These are phyloP conservation scores for Malthinus seriepunctatus DNA, from an alignment of 2,888 invertebrate genomes.

Conservation along the genomic window DNA sequence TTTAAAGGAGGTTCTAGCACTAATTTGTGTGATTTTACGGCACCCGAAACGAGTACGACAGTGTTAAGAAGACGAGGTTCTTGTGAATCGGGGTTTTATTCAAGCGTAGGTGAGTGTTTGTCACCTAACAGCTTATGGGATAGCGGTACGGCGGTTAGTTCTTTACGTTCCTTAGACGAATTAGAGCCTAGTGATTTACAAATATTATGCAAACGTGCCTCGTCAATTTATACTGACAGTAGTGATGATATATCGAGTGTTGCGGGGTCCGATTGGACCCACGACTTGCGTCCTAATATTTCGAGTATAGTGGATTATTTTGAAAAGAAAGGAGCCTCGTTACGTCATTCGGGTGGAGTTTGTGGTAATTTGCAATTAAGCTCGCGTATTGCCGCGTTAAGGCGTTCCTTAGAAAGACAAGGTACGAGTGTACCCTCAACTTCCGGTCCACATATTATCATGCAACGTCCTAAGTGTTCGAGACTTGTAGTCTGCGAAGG, in stretches of 20 bases:
- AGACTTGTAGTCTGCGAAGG: constrained; percentile 83
- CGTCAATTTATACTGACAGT: constrained; percentile 85
- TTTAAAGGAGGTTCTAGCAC: constrained; percentile 51
- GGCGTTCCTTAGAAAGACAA: constrained; percentile 48
- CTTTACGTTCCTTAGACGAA: constrained; percentile 64
- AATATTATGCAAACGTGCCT: constrained; percentile 67
- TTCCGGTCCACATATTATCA: constrained; percentile 23
- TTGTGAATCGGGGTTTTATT: constrained; percentile 89
- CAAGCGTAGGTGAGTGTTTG: constrained; percentile 70
- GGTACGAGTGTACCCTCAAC: constrained; percentile 30
- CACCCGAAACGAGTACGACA: constrained; percentile 35
- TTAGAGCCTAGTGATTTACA: constrained; percentile 62
- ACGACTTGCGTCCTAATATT: constrained; percentile 68
- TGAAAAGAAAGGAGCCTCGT: constrained; percentile 72
- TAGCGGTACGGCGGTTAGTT: constrained; percentile 62
- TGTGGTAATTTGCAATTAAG: constrained; percentile 49
- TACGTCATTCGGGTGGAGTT: constrained; percentile 57
- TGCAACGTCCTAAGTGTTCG: constrained; percentile 57
- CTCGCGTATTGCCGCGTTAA: constrained; percentile 49
- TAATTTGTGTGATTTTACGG: constrained; percentile 48
- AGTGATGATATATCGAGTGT: constrained; percentile 84
- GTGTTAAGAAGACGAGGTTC: constrained; percentile 74
- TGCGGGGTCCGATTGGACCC: constrained; percentile 75
- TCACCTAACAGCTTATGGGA: constrained; percentile 57
- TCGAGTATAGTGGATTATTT: constrained; percentile 88